Conservation (phyloP, 2,113 vertebrate species). For the Uropsilus gracilis region DNA sequence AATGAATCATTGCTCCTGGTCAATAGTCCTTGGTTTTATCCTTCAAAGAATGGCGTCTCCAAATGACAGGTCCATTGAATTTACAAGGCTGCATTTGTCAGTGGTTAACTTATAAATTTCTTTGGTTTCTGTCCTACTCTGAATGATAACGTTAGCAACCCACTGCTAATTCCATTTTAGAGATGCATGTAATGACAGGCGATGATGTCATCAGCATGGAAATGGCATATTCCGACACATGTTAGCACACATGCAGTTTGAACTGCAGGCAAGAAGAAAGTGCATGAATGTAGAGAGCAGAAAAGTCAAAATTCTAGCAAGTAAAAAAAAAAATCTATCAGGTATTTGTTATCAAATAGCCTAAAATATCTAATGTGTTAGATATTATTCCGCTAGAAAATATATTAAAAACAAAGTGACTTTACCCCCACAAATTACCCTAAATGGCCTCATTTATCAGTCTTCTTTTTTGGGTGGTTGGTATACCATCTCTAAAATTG, state of each 20-base stretch:
- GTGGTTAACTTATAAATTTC: not conserved
- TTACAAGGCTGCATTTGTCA: not conserved
- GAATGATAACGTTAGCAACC: not conserved
- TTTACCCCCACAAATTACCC: not conserved
- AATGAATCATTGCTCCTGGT: not conserved
- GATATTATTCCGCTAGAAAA: no score
- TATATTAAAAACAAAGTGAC: not conserved
- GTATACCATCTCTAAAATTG: not conserved
- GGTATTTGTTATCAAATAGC: not conserved
- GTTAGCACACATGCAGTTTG: not conserved
- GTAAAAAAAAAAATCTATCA: not conserved
- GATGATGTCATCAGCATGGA: not conserved
- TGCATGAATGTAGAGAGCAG: not conserved
- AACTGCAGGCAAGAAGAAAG: not conserved
- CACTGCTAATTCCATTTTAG: slow-evolving; percentile 26
- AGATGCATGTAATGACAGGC: not conserved
- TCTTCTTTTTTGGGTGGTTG: not conserved
- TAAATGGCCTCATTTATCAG: not conserved
- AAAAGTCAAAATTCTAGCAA: not conserved
- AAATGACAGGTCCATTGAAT: not conserved
- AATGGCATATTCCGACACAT: not conserved
- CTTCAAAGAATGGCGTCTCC: not conserved
- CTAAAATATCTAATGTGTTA: not conserved
- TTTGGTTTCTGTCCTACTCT: not conserved
- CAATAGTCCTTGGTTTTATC: not conserved